A percentile compares a stretch with the other conserved stretches of the same genome.
Evolutionary conservation across 2,888 invertebrate species (phyloP).

Genomic region (Philonicus albiceps): DNA sequence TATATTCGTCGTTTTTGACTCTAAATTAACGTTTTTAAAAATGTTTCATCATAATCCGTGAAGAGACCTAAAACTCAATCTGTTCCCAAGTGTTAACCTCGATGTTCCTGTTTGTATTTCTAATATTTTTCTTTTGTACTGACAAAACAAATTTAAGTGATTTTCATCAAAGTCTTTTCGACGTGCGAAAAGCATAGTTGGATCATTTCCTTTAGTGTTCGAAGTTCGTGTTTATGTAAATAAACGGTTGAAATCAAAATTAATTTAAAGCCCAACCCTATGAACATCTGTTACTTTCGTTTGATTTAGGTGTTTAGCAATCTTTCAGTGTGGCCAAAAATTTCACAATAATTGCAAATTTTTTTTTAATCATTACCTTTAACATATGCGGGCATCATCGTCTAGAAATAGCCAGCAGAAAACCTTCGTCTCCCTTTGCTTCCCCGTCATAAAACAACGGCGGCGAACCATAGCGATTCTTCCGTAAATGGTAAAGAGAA

Average conservation of each 20-base stretch:
- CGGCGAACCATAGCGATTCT: slow-evolving; percentile 43
- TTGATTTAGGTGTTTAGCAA: neutral
- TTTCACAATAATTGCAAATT: neutral
- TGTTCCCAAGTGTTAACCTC: too few species aligned
- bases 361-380: neutral
- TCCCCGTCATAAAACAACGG: neutral
- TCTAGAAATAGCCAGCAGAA: slow-evolving; percentile 1
- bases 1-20: too few species aligned
- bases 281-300: neutral
- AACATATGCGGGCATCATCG: slow-evolving; percentile 19
- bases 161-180: too few species aligned
- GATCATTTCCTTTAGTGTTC: neutral
- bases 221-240: too few species aligned
- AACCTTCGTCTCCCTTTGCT: neutral
- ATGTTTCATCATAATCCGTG: too few species aligned
- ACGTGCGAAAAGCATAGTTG: too few species aligned
- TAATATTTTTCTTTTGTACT: too few species aligned
- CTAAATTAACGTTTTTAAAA: too few species aligned
- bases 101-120: too few species aligned
- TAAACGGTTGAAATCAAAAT: neutral
- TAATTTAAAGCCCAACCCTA: neutral
- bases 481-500: slow-evolving; percentile 44
- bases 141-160: too few species aligned
- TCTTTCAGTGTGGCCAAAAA: neutral
- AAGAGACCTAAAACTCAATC: too few species aligned